Percentiles rank a stretch among this genome's conserved stretches.
Evolutionary conservation across 2,113 vertebrate species (phyloP).

Genomic region (Hypomesus transpacificus): DNA sequence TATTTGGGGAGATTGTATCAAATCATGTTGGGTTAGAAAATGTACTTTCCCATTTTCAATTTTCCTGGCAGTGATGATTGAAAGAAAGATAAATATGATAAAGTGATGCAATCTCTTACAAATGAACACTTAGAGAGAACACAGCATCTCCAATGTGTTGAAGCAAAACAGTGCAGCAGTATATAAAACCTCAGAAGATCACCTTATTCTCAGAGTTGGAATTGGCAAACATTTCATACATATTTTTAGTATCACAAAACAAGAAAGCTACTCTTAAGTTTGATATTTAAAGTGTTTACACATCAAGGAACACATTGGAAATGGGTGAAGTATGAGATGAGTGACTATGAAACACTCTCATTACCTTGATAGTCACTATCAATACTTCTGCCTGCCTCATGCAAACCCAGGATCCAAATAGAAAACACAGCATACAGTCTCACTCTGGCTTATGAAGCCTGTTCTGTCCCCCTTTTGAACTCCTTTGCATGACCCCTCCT

Average conservation of each 20-base stretch:
- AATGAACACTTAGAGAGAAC: constrained; percentile 14
- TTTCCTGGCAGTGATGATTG: background rate
- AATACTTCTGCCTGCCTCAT: constrained; percentile 39
- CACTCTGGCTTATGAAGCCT: background rate
- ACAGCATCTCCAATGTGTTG: constrained; percentile 43
- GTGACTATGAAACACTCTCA: constrained; percentile 34
- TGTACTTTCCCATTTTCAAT: too few relatives aligned
- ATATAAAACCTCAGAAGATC: background rate
- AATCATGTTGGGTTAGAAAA: constrained; percentile 32
- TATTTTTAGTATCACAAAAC: too few relatives aligned
- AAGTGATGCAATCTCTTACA: constrained; percentile 60
- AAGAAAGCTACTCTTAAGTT: too few relatives aligned
- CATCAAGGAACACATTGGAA: constrained; percentile 40
- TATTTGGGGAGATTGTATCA: constrained; percentile 58
- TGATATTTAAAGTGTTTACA: background rate
- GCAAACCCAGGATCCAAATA: background rate
- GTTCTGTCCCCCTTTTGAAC: background rate
- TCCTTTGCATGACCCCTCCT: background rate
- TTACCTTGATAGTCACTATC: constrained; percentile 31
- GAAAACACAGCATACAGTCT: background rate
- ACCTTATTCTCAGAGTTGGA: background rate
- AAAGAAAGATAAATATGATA: constrained; percentile 8
- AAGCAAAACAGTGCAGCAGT: constrained; percentile 22
- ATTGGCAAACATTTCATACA: background rate
- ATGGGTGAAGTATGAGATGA: constrained; percentile 43